Percentiles rank a stretch among this genome's conserved stretches.
phyloP scores from a whole-genome alignment of 2,888 invertebrate genomes.

The Dryomyza anilis region DNA sequence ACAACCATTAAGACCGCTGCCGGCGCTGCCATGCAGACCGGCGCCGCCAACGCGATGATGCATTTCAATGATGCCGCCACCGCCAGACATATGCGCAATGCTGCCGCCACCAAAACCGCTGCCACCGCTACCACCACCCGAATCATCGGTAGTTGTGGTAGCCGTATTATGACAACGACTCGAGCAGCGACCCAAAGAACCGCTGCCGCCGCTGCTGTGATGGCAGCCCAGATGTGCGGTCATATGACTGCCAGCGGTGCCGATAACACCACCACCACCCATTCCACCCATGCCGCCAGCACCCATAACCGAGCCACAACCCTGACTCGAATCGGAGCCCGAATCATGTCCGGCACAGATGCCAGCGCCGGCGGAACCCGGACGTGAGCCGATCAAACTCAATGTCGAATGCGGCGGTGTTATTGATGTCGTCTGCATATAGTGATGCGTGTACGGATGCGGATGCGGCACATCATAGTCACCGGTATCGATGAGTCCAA shows the following conservation, averaged over 20 bases:
- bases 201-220: slow-evolving; percentile 54
- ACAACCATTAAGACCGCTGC: slow-evolving; percentile 59
- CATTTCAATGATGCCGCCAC: slow-evolving; percentile 48
- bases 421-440: slow-evolving; percentile 61
- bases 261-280: slow-evolving; percentile 40
- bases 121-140: slow-evolving; percentile 57
- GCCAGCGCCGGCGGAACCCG: slow-evolving; percentile 58
- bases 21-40: slow-evolving; percentile 43
- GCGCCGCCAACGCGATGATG: slow-evolving; percentile 51
- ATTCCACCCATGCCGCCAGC: slow-evolving; percentile 37
- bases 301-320: slow-evolving; percentile 60
- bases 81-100: no score
- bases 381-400: slow-evolving; percentile 56
- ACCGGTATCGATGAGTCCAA: slow-evolving; percentile 60
- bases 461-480: slow-evolving; percentile 63
- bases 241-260: slow-evolving; percentile 45
- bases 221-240: slow-evolving; percentile 34
- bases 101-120: slow-evolving; percentile 47
- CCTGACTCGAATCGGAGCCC: slow-evolving; percentile 60
- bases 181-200: slow-evolving; percentile 58
- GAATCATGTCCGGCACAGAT: slow-evolving; percentile 60
- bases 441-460: slow-evolving; percentile 62
- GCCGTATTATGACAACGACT: slow-evolving; percentile 56
- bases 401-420: slow-evolving; percentile 60
- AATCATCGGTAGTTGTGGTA: slow-evolving; percentile 54